Percentiles rank a stretch among this genome's conserved stretches.
Evolutionary conservation across 2,888 invertebrate genomes (phyloP).

Genomic region (Lasioglossum morio): DNA sequence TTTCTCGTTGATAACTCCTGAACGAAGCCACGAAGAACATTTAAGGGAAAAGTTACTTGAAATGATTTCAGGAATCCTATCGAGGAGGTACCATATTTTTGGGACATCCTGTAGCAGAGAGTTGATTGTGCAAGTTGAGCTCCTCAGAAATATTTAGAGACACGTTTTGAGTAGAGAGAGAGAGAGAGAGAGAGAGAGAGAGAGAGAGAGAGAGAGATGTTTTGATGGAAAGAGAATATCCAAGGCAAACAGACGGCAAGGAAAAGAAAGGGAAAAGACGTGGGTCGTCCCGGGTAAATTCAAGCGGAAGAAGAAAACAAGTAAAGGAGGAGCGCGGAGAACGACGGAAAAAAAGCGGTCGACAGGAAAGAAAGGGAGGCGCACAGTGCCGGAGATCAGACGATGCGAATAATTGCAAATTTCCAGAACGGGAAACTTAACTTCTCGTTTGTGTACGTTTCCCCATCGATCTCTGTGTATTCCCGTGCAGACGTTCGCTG

Average conservation of each 20-base stretch:
- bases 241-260: slow-evolving; percentile 51
- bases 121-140: slow-evolving; percentile 26
- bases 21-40: too few species aligned
- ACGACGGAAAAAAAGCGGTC: slow-evolving; percentile 18
- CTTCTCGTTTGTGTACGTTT: slow-evolving; percentile 70
- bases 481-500: neutral
- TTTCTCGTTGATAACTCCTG: too few species aligned
- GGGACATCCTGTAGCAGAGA: too few species aligned
- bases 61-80: too few species aligned
- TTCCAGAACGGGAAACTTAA: slow-evolving; percentile 63
- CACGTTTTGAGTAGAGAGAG: slow-evolving; percentile 31
- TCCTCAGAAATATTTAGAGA: slow-evolving; percentile 53
- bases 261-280: slow-evolving; percentile 13
- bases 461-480: slow-evolving; percentile 1
- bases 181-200: too few species aligned
- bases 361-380: slow-evolving; percentile 26
- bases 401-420: slow-evolving; percentile 82
- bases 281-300: neutral
- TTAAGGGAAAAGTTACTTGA: too few species aligned
- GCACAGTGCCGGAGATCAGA: slow-evolving; percentile 68
- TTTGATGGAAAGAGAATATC: slow-evolving; percentile 5
- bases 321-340: neutral
- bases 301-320: slow-evolving; percentile 9
- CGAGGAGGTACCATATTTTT: too few species aligned
- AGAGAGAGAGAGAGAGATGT: neutral